phyloP scores from a whole-genome alignment of 2,888 invertebrate species.

The Pimpla rufipes region DNA sequence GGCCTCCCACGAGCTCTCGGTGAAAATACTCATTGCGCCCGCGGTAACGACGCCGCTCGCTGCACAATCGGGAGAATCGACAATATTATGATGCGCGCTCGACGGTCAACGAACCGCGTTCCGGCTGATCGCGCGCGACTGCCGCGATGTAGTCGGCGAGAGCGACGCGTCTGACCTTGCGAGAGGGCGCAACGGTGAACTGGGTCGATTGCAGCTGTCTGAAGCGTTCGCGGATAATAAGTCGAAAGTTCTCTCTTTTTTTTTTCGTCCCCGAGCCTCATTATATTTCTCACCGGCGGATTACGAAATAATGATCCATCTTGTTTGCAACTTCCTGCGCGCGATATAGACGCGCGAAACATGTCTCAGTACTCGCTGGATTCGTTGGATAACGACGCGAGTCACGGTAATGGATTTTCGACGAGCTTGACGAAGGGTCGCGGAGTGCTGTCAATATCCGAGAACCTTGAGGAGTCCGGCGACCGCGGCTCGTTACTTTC shows the following conservation, averaged over 20 bases:
- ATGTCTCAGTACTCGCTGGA: slow-evolving; percentile 79
- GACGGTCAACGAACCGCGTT: neutral
- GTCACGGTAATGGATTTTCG: neutral
- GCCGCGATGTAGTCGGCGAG: neutral
- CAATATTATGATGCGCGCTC: neutral
- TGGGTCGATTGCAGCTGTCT: slow-evolving; percentile 41
- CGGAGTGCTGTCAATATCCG: neutral
- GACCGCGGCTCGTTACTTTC: neutral
- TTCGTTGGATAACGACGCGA: slow-evolving; percentile 74
- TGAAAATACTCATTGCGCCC: slow-evolving; percentile 70
- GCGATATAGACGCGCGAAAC: neutral
- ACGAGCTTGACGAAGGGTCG: neutral
- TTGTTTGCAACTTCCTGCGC: neutral
- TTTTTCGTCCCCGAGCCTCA: neutral
- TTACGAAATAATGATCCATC: slow-evolving; percentile 2
- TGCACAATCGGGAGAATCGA: neutral
- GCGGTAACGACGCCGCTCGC: neutral
- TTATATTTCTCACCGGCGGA: neutral
- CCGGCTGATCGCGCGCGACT: neutral
- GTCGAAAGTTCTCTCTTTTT: slow-evolving; percentile 11
- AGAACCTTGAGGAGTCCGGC: slow-evolving; percentile 13
- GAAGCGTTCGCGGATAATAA: neutral
- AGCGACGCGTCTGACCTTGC: slow-evolving; percentile 9
- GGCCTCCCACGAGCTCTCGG: slow-evolving; percentile 73
- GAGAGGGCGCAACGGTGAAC: slow-evolving; percentile 38